phyloP scores from a whole-genome alignment of 1,140 invertebrate genomes.

The Nylanderia fulva region DNA sequence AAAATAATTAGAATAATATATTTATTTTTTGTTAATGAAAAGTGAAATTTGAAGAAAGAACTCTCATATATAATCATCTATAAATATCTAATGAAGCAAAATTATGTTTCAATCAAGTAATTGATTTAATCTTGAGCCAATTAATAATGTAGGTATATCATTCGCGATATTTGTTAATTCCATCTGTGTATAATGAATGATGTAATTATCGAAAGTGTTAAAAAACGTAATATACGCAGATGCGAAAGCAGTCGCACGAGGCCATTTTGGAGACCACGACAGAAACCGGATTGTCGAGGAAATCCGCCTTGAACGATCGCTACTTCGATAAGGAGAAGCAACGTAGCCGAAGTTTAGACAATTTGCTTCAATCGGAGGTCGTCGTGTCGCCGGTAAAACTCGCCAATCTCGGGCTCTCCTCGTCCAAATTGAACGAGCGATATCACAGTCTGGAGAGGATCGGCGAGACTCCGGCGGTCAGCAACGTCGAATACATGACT shows the following conservation, averaged over 20 bases:
- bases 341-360: slow-evolving; percentile 93
- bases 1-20: too few relatives aligned
- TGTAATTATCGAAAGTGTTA: neutral
- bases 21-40: neutral
- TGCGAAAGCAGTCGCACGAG: slow-evolving; percentile 91
- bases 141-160: too few relatives aligned
- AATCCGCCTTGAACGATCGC: slow-evolving; percentile 94
- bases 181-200: neutral
- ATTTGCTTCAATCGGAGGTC: slow-evolving; percentile 89
- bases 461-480: slow-evolving; percentile 86
- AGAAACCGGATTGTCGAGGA: slow-evolving; percentile 90
- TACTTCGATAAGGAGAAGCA: slow-evolving; percentile 95
- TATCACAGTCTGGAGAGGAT: slow-evolving; percentile 93
- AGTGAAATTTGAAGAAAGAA: neutral
- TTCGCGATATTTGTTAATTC: neutral
- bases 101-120: too few relatives aligned
- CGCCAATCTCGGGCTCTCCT: slow-evolving; percentile 91
- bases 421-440: slow-evolving; percentile 93
- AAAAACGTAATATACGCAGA: slow-evolving; percentile 63
- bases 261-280: slow-evolving; percentile 84
- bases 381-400: slow-evolving; percentile 85
- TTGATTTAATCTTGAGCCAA: too few relatives aligned
- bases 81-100: too few relatives aligned
- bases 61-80: neutral
- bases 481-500: slow-evolving; percentile 87